phyloP scores from a whole-genome alignment of 2,797 vertebrate species.

The Xiphophorus birchmanni region DNA sequence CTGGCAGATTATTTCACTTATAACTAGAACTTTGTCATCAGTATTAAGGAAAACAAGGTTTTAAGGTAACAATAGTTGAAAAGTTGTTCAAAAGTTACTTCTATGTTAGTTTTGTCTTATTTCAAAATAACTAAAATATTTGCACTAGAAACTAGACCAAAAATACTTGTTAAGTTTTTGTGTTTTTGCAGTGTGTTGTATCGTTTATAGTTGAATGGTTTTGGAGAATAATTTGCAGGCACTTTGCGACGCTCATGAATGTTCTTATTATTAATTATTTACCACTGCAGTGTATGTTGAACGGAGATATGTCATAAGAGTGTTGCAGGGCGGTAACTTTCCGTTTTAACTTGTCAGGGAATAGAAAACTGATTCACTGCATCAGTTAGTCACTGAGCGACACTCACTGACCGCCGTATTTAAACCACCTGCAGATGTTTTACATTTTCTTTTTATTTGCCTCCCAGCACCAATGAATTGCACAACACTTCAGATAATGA shows the following conservation, averaged over 20 bases:
- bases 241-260: neutral
- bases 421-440: no score
- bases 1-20: no score
- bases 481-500: neutral
- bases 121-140: no score
- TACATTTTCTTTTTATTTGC: neutral
- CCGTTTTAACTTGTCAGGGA: constrained; percentile 29
- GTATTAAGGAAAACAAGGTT: no score
- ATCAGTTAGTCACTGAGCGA: constrained; percentile 45
- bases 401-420: neutral
- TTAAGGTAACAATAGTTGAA: no score
- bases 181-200: neutral
- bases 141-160: no score
- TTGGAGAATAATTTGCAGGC: neutral
- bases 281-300: neutral
- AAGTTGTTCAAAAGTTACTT: no score
- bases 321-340: constrained; percentile 12
- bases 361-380: constrained; percentile 34
- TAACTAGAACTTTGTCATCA: no score
- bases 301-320: neutral
- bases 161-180: no score
- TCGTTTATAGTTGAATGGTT: neutral
- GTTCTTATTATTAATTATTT: neutral
- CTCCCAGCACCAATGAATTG: neutral
- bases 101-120: no score